Evolutionary conservation across 2,888 invertebrate species (phyloP), one percentile per base, ranked within the genome.

Genomic region (Eustalomyia histrio): DNA sequence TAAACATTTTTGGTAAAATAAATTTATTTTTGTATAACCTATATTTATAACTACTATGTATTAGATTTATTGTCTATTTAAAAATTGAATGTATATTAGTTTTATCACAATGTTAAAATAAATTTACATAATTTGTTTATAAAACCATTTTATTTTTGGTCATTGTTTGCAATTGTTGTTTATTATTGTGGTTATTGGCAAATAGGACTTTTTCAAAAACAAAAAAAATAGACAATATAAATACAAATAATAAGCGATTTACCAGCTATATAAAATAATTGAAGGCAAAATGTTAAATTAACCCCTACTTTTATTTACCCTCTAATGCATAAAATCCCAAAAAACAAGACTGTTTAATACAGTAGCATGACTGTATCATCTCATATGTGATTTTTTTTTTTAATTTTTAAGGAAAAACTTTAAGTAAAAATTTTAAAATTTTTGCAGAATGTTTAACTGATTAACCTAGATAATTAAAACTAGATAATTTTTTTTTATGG

Each of bases 111-210:
- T 57, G n/a, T 67, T 61, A 21, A 76, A 76, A 68, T 61, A 71
- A 76, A 73, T 76, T 57, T 57, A 21, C 57, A 64, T 72, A 72
- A 64, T 63, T 72, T 80, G 68, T 72, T 71, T 76, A 72, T 80
- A 52, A 57, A 72, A 35, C 39, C 47, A 61, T 71, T 76, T 68
- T 39, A 53, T 63, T 14, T 9, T 18, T 52, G 17, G 18, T 10
- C 18, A 69, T 63, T 76, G 63, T 76, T 76, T 60, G 68, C 16
- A 24, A n/a, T 57, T 57, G 21, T 63, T 76, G 35, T 69, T 63
- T 76, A 76, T 76, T 63, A 50, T 63, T 63, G 69, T 24, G 76
- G 76, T 69, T 57, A 57, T 61, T 57, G n/a, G 47, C 43, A 69
- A 64, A 52, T 69, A 35, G 16, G 35, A 53, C 39, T 16, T 29